A percentile compares a stretch with the other conserved stretches of the same genome.
phyloP scores from a whole-genome alignment of 2,113 vertebrate species.

The Psammodynastes pulverulentus region DNA sequence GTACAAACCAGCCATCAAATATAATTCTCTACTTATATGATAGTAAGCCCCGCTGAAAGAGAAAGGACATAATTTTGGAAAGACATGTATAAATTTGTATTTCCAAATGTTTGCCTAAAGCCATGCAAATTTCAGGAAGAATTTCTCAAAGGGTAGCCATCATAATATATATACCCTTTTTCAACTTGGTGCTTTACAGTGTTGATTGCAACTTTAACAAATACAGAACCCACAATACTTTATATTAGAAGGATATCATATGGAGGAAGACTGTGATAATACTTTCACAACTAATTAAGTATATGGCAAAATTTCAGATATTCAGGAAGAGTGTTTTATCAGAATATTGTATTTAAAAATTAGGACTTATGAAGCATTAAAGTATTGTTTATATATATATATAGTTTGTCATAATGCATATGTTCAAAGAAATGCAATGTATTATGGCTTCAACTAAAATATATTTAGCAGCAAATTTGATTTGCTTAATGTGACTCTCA shows the following conservation, averaged over 20 bases:
- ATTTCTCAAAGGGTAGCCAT: not conserved
- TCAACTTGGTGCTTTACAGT: not conserved
- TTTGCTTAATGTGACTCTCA: not conserved
- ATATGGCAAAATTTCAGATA: not conserved
- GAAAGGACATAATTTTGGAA: not conserved
- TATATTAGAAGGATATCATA: not conserved
- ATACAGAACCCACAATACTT: not conserved
- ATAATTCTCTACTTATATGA: not conserved
- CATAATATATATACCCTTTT: not conserved
- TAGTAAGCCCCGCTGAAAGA: not conserved
- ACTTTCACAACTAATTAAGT: not conserved
- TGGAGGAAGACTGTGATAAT: not conserved
- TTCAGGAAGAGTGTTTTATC: not conserved
- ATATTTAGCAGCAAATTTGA: not conserved
- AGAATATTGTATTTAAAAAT: not conserved
- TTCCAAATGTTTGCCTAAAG: conserved; percentile 19
- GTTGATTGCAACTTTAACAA: not conserved
- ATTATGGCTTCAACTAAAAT: not conserved
- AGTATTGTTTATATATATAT: not conserved
- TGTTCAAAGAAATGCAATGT: not conserved
- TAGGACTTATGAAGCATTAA: not conserved
- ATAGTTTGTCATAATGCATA: not conserved
- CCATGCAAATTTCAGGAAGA: conserved; percentile 26
- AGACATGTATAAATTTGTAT: not conserved
- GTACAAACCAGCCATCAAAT: not conserved